A percentile compares a stretch with the other conserved stretches of the same genome.
Conservation (phyloP, 2,797 vertebrate species). For the Sebastes trivittatus region DNA sequence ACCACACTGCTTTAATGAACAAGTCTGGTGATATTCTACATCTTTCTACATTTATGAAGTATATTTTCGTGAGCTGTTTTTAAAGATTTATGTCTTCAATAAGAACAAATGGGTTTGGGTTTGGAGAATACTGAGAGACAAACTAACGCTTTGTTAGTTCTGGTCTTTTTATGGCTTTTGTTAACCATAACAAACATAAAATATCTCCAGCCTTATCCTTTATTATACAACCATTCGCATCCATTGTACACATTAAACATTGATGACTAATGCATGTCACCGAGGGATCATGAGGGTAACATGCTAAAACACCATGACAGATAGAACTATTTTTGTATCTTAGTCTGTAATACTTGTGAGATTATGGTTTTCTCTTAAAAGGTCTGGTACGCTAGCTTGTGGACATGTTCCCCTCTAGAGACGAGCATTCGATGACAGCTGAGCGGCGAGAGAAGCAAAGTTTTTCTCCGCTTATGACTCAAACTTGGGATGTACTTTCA, state of each 20-base stretch:
- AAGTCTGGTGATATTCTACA: too few relatives aligned
- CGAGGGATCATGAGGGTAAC: neutral
- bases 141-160: neutral
- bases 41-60: neutral
- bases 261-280: neutral
- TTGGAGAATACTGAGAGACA: neutral
- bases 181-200: neutral
- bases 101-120: neutral
- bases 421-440: conserved; percentile 19
- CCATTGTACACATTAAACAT: conserved; percentile 6
- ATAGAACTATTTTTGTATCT: conserved; percentile 26
- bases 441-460: neutral
- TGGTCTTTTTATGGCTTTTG: neutral
- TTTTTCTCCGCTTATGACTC: conserved; percentile 6
- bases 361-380: conserved; percentile 23
- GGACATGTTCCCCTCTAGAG: neutral
- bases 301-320: conserved; percentile 11
- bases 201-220: neutral
- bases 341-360: neutral
- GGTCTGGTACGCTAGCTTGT: neutral
- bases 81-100: neutral
- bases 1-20: too few relatives aligned
- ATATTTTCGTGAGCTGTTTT: neutral
- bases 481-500: conserved; percentile 36
- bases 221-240: conserved; percentile 4